A percentile compares a stretch with the other conserved stretches of the same genome.
These are phyloP conservation scores for Erebia ligea DNA, from an alignment of 2,888 invertebrate genomes.

Conservation along the genomic window DNA sequence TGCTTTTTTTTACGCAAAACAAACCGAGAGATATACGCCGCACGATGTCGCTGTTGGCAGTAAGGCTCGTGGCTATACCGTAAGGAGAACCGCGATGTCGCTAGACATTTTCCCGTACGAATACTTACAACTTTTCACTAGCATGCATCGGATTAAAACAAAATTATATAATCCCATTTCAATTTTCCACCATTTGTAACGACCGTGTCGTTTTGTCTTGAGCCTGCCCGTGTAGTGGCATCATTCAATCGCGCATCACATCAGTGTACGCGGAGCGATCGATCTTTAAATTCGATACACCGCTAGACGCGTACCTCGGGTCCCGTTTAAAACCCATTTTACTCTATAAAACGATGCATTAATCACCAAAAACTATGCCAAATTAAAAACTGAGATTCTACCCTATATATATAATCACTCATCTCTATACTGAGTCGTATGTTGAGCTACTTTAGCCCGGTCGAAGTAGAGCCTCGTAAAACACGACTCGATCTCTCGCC, in stretches of 20 bases:
- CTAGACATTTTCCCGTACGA: slow-evolving; percentile 40
- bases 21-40: neutral
- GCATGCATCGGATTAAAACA: slow-evolving; percentile 26
- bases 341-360: slow-evolving; percentile 20
- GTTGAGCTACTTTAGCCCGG: neutral
- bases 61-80: slow-evolving; percentile 29
- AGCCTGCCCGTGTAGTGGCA: neutral
- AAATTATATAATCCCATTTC: slow-evolving; percentile 25
- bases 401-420: neutral
- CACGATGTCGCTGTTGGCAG: slow-evolving; percentile 27
- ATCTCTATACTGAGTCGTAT: neutral
- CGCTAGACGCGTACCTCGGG: slow-evolving; percentile 23
- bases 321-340: slow-evolving; percentile 30
- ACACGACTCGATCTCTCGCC: neutral
- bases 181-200: slow-evolving; percentile 7
- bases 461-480: slow-evolving; percentile 10
- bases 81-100: slow-evolving; percentile 39
- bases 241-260: slow-evolving; percentile 41
- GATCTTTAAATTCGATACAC: slow-evolving; percentile 24
- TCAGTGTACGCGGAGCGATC: slow-evolving; percentile 44
- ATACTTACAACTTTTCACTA: slow-evolving; percentile 39
- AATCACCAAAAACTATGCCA: neutral
- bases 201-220: neutral
- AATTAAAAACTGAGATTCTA: neutral
- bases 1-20: too few relatives aligned